These are phyloP conservation scores for Halocynthia roretzi DNA, from an alignment of 23 tunicate genomes.

Conservation along the genomic window DNA sequence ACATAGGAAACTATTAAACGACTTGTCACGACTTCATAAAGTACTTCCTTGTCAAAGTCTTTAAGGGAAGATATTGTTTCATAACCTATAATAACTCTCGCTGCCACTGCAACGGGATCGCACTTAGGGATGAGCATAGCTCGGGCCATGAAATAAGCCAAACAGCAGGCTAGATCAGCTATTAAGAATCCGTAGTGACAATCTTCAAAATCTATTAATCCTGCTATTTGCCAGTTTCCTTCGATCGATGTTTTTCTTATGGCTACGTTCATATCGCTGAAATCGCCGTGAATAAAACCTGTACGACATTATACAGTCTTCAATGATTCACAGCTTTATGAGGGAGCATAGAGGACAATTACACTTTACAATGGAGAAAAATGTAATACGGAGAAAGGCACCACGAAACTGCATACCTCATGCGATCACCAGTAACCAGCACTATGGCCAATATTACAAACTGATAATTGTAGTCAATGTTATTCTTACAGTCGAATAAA, in stretches of 20 bases:
- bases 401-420: too few species aligned
- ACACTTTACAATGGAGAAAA: too few species aligned
- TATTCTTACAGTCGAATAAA: too few species aligned
- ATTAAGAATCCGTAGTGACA: constrained; percentile 27
- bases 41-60: constrained; percentile 11
- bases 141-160: constrained; percentile 50
- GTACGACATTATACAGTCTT: too few species aligned
- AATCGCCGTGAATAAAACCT: constrained; percentile 50
- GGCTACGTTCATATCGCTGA: constrained; percentile 40
- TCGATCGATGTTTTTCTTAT: not conserved
- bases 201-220: constrained; percentile 49
- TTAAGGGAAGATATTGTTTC: constrained; percentile 12
- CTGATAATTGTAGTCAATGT: too few species aligned
- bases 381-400: too few species aligned
- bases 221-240: not conserved
- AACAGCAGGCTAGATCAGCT: constrained; percentile 26
- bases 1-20: constrained; percentile 27
- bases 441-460: too few species aligned
- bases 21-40: constrained; percentile 31
- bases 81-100: constrained; percentile 15
- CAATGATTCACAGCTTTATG: too few species aligned
- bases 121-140: not conserved
- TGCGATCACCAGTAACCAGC: too few species aligned
- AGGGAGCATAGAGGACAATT: too few species aligned
- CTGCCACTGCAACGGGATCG: constrained; percentile 11